Conservation (phyloP, 2,113 vertebrate genomes). For the Ctenodactylus gundi region DNA sequence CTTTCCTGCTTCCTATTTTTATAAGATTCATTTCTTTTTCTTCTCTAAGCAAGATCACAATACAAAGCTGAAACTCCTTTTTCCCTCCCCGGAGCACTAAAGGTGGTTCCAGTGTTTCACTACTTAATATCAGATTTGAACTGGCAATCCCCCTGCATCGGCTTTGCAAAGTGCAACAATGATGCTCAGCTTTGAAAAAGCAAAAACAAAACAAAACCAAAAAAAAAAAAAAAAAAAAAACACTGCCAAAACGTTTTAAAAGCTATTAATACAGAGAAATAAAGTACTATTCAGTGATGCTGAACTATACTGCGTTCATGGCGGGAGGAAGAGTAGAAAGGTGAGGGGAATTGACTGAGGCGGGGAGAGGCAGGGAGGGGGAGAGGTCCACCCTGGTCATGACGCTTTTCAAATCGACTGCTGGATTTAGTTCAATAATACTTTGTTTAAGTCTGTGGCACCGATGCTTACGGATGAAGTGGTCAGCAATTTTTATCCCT, state of each 20-base stretch:
- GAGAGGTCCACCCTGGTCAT: background rate
- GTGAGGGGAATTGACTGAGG: no score
- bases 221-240: no score
- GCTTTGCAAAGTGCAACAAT: no score
- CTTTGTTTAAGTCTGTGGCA: background rate
- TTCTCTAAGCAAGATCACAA: background rate
- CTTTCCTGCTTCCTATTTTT: background rate
- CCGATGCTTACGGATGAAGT: background rate
- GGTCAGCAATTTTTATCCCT: background rate
- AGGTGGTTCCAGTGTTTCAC: background rate
- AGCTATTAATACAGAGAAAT: background rate
- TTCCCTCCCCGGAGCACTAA: background rate
- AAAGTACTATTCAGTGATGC: no score
- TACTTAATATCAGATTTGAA: background rate
- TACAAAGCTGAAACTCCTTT: background rate
- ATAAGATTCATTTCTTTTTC: background rate
- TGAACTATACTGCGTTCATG: background rate
- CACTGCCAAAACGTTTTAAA: no score
- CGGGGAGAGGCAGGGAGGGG: no score
- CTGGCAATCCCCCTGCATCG: no score
- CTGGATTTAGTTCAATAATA: background rate
- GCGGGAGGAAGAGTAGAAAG: no score
- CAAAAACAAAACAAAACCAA: no score
- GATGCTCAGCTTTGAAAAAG: no score
- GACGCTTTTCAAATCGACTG: background rate